Evolutionary conservation across 1,140 invertebrate genomes (phyloP).

Genomic region (Eulimnadia texana): DNA sequence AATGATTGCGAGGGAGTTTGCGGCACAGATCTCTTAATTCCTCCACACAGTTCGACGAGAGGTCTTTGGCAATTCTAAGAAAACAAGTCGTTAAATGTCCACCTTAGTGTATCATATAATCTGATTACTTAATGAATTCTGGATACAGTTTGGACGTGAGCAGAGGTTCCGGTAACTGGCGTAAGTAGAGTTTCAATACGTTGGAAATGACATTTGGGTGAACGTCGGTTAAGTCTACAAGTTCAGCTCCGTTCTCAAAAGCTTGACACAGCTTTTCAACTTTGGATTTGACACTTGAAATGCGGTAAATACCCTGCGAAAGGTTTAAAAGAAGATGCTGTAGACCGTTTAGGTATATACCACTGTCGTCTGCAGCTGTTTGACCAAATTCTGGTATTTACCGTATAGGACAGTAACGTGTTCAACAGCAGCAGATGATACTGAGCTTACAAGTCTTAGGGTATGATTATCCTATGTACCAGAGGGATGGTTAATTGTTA

Average conservation of each 20-base stretch:
- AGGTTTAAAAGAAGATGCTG: no score
- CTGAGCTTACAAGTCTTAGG: no score
- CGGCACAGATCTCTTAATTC: slow-evolving; percentile 31
- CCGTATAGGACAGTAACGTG: no score
- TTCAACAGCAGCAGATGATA: no score
- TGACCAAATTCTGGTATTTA: no score
- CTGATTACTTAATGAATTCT: slow-evolving; percentile 40
- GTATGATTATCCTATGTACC: no score
- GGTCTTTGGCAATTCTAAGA: slow-evolving; percentile 11
- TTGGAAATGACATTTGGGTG: slow-evolving; percentile 45
- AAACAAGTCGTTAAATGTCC: no score
- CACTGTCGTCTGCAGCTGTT: no score
- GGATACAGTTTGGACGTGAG: slow-evolving; percentile 39
- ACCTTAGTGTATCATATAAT: no score
- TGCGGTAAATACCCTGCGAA: slow-evolving; percentile 41
- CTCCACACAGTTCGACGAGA: slow-evolving; percentile 17
- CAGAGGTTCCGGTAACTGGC: slow-evolving; percentile 42
- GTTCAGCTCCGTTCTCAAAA: slow-evolving; percentile 38
- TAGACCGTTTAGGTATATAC: no score
- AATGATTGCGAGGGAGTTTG: slow-evolving; percentile 34
- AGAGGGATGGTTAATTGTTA: background rate
- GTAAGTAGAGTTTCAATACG: slow-evolving; percentile 42
- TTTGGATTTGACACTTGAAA: slow-evolving; percentile 43
- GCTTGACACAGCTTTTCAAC: slow-evolving; percentile 42
- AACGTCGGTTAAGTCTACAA: slow-evolving; percentile 38